phyloP scores from a whole-genome alignment of 2,888 invertebrate species.

The Eristalis tenax region DNA sequence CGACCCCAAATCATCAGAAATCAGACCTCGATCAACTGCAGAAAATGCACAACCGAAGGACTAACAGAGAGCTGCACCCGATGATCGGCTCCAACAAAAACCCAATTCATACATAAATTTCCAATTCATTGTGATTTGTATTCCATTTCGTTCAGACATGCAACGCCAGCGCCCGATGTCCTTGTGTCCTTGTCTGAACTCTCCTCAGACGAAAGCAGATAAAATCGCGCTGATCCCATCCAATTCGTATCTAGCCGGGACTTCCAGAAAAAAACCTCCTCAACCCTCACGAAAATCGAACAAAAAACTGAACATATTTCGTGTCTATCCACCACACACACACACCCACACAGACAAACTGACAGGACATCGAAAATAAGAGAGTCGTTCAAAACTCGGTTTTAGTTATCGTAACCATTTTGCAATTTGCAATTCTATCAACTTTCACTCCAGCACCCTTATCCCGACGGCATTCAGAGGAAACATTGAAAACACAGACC shows the following conservation, averaged over 20 bases:
- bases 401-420: constrained; percentile 66
- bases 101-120: neutral
- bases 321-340: neutral
- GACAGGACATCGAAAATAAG: constrained; percentile 49
- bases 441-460: constrained; percentile 54
- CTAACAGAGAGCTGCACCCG: no score
- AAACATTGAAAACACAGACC: constrained; percentile 1
- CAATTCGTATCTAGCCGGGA: neutral
- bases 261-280: neutral
- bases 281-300: neutral
- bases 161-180: neutral
- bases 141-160: neutral
- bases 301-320: neutral
- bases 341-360: neutral
- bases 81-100: no score
- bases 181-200: neutral
- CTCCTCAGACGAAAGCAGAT: neutral
- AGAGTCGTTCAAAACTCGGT: constrained; percentile 55
- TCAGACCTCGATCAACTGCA: no score
- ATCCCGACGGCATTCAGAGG: neutral
- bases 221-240: neutral
- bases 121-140: neutral
- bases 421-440: constrained; percentile 69
- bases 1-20: no score
- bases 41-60: no score